Conservation (phyloP, 1,140 invertebrate species). For the Rhopalosiphum maidis region DNA sequence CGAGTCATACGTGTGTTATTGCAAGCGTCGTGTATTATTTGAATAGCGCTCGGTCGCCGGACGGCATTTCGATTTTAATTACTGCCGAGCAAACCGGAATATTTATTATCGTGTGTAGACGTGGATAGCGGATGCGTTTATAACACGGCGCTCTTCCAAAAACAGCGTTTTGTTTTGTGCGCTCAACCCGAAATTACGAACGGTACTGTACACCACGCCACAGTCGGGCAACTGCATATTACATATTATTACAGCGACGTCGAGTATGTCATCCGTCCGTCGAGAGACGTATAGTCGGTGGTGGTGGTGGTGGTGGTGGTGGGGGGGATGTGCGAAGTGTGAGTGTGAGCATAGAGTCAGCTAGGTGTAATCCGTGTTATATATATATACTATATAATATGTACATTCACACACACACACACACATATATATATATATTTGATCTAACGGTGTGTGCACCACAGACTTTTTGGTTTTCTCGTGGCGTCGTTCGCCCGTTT, state of each 20-base stretch:
- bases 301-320: too few species aligned
- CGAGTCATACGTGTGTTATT: too few species aligned
- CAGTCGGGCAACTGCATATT: not conserved
- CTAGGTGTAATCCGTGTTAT: not conserved
- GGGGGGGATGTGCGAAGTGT: not conserved
- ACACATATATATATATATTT: not conserved
- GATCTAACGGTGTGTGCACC: not conserved
- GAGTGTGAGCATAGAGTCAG: not conserved
- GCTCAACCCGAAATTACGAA: not conserved
- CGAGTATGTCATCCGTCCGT: not conserved
- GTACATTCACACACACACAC: not conserved
- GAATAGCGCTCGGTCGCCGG: not conserved
- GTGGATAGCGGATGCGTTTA: not conserved
- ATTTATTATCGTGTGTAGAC: not conserved
- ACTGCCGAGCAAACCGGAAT: not conserved
- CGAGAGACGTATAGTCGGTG: not conserved
- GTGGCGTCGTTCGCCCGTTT: not conserved
- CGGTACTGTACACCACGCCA: not conserved
- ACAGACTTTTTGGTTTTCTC: constrained; percentile 22
- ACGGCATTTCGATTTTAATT: constrained; percentile 32
- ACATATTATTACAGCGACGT: not conserved
- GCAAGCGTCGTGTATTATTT: not conserved
- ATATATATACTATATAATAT: not conserved
- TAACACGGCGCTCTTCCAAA: not conserved
- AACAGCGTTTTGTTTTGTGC: not conserved